phyloP scores from a whole-genome alignment of 2,113 vertebrate species.

The Heterochromis multidens region DNA sequence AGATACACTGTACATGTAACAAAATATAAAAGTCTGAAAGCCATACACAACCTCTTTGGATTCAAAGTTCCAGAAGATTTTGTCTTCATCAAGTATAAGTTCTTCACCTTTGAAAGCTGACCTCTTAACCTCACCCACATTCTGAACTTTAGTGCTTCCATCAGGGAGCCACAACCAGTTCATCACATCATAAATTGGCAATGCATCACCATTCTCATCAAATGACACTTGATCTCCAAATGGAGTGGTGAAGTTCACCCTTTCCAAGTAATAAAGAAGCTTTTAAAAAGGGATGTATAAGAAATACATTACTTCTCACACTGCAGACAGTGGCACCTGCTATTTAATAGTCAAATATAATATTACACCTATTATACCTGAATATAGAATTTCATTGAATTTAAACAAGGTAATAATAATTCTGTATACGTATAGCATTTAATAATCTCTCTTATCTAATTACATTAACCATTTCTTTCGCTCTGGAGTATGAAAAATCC shows the following conservation, averaged over 20 bases:
- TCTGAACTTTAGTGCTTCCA: constrained; percentile 42
- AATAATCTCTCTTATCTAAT: background rate
- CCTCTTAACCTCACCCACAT: constrained; percentile 59
- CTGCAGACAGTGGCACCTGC: background rate
- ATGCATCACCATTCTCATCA: constrained; percentile 69
- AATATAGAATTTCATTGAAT: background rate
- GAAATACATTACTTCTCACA: background rate
- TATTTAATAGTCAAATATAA: background rate
- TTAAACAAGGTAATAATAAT: background rate
- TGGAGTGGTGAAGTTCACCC: constrained; percentile 63
- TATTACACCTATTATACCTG: background rate
- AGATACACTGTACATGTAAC: background rate
- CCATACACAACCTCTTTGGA: constrained; percentile 49
- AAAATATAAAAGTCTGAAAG: too few species aligned
- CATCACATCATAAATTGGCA: constrained; percentile 71
- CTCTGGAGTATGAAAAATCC: background rate
- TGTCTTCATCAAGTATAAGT: constrained; percentile 54
- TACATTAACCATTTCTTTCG: background rate
- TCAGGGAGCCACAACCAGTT: constrained; percentile 65
- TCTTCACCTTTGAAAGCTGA: constrained; percentile 26
- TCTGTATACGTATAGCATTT: background rate
- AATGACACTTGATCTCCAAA: constrained; percentile 70
- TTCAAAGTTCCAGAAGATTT: constrained; percentile 63
- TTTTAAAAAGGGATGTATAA: background rate
- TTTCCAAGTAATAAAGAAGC: constrained; percentile 67